Evolutionary conservation across 2,888 invertebrate species (phyloP).

Genomic region (Erebia epiphron): DNA sequence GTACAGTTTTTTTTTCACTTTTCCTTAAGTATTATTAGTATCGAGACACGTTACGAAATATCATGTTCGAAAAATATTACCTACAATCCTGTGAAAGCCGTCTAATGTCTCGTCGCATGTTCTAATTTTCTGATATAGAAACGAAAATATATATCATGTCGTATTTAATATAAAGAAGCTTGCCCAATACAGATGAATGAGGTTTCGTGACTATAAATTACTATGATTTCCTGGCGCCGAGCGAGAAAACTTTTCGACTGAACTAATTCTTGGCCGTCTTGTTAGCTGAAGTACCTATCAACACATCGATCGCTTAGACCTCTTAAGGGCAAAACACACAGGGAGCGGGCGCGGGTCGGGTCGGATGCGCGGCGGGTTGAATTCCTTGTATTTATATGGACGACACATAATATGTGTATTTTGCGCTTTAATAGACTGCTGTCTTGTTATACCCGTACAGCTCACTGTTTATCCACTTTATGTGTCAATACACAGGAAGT

Average conservation of each 20-base stretch:
- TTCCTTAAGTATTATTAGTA: not conserved
- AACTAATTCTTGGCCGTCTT: slow-evolving; percentile 29
- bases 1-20: too few relatives aligned
- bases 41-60: slow-evolving; percentile 6
- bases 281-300: slow-evolving; percentile 21
- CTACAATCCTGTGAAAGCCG: slow-evolving; percentile 9
- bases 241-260: slow-evolving; percentile 21
- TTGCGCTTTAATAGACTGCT: not conserved
- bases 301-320: slow-evolving; percentile 8
- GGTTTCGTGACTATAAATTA: slow-evolving; percentile 28
- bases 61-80: not conserved
- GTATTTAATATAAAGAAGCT: slow-evolving; percentile 20
- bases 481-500: slow-evolving; percentile 4
- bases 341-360: too few relatives aligned
- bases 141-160: slow-evolving; percentile 18
- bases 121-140: slow-evolving; percentile 25
- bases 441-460: not conserved
- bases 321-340: too few relatives aligned
- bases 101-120: slow-evolving; percentile 18
- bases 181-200: slow-evolving; percentile 24
- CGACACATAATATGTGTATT: too few relatives aligned
- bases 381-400: too few relatives aligned
- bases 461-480: not conserved
- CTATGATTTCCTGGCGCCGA: slow-evolving; percentile 35
- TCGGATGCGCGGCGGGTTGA: too few relatives aligned